Conservation (phyloP, 2,888 invertebrate genomes). For the Epinotia bilunana region DNA sequence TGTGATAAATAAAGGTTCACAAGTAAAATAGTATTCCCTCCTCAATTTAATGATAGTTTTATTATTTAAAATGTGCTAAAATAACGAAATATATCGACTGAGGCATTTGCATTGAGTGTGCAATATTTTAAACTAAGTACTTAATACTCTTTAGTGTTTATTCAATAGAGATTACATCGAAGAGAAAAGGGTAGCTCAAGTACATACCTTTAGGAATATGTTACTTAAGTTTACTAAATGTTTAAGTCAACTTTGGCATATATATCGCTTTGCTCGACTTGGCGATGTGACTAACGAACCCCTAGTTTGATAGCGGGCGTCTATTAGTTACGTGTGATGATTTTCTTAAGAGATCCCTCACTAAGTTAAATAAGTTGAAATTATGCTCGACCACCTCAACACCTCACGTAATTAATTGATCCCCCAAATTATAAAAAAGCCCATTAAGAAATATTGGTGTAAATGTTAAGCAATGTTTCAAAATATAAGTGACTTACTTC, state of each 20-base stretch:
- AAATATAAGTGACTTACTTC: neutral
- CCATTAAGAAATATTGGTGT: neutral
- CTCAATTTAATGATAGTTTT: conserved; percentile 14
- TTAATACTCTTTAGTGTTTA: conserved; percentile 72
- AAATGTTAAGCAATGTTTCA: neutral
- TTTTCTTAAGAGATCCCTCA: too few species aligned
- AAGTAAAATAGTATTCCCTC: neutral
- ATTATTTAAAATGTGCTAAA: conserved; percentile 7
- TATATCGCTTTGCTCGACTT: conserved; percentile 5
- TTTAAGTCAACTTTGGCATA: neutral
- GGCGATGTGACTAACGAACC: neutral
- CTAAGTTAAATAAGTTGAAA: too few species aligned
- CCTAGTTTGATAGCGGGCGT: neutral
- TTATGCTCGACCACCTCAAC: too few species aligned
- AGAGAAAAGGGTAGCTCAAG: conserved; percentile 65
- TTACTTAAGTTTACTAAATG: conserved; percentile 2
- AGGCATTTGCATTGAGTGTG: conserved; percentile 37
- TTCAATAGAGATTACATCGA: conserved; percentile 53
- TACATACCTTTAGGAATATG: conserved; percentile 33
- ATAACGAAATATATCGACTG: conserved; percentile 35
- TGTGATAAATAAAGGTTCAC: neutral
- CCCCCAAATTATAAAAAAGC: too few species aligned
- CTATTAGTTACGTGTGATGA: too few species aligned
- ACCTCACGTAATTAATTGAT: too few species aligned
- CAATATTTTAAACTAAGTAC: conserved; percentile 49